phyloP scores from a whole-genome alignment of 2,113 vertebrate species.

The Microtus oregoni region DNA sequence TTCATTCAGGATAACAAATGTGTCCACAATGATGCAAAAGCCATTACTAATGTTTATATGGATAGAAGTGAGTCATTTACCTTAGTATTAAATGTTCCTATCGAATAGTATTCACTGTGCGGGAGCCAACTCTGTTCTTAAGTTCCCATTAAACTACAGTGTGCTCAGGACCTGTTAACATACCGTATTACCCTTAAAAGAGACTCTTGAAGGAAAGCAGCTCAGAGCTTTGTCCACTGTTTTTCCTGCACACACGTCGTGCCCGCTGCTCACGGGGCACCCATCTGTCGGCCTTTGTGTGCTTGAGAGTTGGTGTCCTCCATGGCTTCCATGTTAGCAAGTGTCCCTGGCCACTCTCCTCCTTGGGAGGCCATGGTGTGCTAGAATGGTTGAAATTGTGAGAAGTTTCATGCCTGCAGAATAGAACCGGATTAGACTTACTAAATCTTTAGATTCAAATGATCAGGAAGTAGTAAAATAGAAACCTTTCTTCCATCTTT shows the following conservation, averaged over 20 bases:
- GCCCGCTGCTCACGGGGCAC: neutral
- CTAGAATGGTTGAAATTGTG: neutral
- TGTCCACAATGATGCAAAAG: neutral
- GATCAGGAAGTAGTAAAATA: neutral
- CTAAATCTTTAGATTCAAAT: neutral
- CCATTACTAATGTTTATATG: neutral
- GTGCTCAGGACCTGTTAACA: neutral
- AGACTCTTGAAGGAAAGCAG: neutral
- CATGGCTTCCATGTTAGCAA: neutral
- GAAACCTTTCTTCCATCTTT: neutral
- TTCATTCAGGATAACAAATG: neutral
- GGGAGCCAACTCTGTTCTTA: neutral
- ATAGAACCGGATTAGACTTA: neutral
- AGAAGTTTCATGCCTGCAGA: neutral
- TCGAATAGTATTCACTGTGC: neutral
- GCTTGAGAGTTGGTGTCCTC: neutral
- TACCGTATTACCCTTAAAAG: neutral
- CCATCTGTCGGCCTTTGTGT: neutral
- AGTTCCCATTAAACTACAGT: neutral
- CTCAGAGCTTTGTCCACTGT: neutral
- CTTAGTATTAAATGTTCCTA: neutral
- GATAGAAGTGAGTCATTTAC: conserved; percentile 1
- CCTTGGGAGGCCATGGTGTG: neutral
- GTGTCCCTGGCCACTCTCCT: neutral
- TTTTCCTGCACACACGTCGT: neutral